These are phyloP conservation scores for Coelopa frigida DNA, from an alignment of 1,140 invertebrate species.

Conservation along the genomic window DNA sequence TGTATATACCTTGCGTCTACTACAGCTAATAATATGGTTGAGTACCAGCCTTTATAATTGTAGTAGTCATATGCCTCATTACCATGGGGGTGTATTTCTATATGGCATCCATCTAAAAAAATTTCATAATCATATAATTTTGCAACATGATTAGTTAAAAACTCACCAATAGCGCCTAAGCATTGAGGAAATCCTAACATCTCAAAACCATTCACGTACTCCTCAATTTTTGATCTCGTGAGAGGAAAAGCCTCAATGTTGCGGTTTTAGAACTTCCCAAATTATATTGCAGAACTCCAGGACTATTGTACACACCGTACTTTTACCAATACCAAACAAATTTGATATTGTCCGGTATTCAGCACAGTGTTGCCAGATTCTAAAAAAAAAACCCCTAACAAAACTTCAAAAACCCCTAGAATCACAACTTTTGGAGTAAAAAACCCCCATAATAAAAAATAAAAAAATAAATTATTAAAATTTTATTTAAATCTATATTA, in stretches of 20 bases:
- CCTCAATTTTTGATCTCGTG: slow-evolving; percentile 5
- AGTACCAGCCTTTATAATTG: slow-evolving; percentile 14
- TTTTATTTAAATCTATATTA: too few relatives aligned
- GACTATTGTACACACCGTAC: slow-evolving; percentile 8
- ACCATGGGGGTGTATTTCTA: slow-evolving; percentile 3
- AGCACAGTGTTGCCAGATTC: too few relatives aligned
- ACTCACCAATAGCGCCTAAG: slow-evolving; percentile 7
- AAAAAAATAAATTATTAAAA: too few relatives aligned
- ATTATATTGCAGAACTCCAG: not conserved
- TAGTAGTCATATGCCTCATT: slow-evolving; percentile 6
- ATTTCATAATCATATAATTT: slow-evolving; percentile 2
- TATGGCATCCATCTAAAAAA: slow-evolving; percentile 13
- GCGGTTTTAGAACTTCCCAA: not conserved
- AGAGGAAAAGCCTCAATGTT: not conserved
- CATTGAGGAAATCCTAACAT: slow-evolving; percentile 12
- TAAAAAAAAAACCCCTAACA: too few relatives aligned
- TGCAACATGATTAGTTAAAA: not conserved
- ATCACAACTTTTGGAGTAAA: too few relatives aligned
- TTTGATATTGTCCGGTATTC: slow-evolving; percentile 11
- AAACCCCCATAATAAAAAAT: too few relatives aligned
- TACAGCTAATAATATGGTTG: slow-evolving; percentile 5
- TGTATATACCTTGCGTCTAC: slow-evolving; percentile 8
- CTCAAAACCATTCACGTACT: slow-evolving; percentile 8
- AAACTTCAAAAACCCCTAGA: too few relatives aligned
- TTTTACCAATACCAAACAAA: slow-evolving; percentile 9